Evolutionary conservation across 2,113 vertebrate genomes (phyloP).

Genomic region (Gnathonemus echidnorhynchus): DNA sequence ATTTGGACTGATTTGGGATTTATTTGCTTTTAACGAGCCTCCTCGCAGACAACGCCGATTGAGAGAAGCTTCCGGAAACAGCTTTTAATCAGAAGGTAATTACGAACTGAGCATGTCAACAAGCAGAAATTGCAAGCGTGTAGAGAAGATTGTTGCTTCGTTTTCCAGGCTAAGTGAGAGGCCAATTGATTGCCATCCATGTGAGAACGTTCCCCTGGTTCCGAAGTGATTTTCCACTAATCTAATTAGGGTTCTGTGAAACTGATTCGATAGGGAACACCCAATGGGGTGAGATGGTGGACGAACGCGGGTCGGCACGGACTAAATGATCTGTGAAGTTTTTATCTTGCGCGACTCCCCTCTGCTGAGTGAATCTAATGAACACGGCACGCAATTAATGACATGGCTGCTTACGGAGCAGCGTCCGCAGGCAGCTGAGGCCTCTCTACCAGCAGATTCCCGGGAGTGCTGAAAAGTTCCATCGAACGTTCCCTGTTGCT

Average conservation of each 20-base stretch:
- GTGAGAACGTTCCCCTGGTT: constrained; percentile 1
- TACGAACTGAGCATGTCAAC: constrained; percentile 8
- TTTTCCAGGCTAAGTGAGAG: constrained; percentile 10
- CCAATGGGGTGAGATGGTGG: background rate
- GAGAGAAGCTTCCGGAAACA: background rate
- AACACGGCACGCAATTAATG: background rate
- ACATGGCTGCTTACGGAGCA: background rate
- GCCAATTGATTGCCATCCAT: background rate
- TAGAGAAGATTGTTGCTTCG: constrained; percentile 11
- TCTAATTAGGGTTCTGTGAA: background rate
- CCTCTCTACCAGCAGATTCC: background rate
- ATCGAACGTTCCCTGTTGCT: background rate
- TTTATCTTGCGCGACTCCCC: background rate
- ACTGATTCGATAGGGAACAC: background rate
- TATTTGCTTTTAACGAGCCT: background rate
- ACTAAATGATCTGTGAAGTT: background rate
- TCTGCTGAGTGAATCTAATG: background rate
- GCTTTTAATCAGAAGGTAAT: constrained; percentile 19
- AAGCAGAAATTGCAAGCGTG: background rate
- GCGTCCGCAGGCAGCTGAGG: background rate
- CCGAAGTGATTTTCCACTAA: constrained; percentile 9
- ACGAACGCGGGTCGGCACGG: background rate
- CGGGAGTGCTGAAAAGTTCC: background rate
- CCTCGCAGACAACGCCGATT: background rate
- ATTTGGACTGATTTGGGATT: constrained; percentile 1